phyloP scores from a whole-genome alignment of 2,888 invertebrate species.

The Cancer borealis region DNA sequence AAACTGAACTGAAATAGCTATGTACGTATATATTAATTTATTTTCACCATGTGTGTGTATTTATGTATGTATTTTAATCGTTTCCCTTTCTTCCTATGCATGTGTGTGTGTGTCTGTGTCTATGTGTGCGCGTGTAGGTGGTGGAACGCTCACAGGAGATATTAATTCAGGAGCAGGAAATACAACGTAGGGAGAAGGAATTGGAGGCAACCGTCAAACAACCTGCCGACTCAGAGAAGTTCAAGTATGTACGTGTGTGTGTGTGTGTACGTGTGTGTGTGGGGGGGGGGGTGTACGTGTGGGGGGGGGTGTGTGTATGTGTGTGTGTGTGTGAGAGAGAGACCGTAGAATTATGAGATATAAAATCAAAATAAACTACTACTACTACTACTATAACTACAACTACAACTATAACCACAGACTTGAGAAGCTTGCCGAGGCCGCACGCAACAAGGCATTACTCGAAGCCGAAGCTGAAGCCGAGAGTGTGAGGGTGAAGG shows the following conservation, averaged over 20 bases:
- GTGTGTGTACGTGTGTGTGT: background rate
- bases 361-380: background rate
- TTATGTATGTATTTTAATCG: no score
- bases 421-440: constrained; percentile 96
- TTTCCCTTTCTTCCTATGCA: background rate
- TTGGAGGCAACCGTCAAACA: constrained; percentile 94
- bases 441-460: constrained; percentile 91
- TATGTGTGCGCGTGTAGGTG: constrained; percentile 79
- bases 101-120: background rate
- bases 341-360: background rate
- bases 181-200: constrained; percentile 93
- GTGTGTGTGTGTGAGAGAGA: background rate
- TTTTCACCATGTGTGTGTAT: no score
- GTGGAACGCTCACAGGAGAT: constrained; percentile 96
- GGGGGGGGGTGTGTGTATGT: background rate
- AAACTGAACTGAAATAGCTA: no score
- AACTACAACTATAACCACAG: constrained; percentile 30
- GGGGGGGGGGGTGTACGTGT: background rate
- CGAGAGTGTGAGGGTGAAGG: constrained; percentile 91
- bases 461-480: constrained; percentile 97
- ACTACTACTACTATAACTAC: background rate
- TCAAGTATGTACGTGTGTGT: constrained; percentile 79
- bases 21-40: no score
- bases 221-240: constrained; percentile 97
- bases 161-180: constrained; percentile 97